Conservation (phyloP, 1,140 invertebrate genomes). For the Drosophila murphyi region DNA sequence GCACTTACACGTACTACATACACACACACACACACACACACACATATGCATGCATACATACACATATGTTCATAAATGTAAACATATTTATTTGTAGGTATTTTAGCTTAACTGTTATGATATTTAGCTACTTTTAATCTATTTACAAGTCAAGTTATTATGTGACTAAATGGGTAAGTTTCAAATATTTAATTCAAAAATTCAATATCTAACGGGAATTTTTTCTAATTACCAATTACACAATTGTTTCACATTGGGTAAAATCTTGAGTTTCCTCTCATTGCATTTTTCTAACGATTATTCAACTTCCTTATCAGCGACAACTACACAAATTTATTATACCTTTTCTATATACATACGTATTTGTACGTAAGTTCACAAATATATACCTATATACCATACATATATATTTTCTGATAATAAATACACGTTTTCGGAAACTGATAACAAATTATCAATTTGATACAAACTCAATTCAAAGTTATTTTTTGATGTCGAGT, state of each 20-base stretch:
- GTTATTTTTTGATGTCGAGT: not conserved
- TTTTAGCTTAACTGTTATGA: not conserved
- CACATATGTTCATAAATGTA: not conserved
- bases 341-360: not conserved
- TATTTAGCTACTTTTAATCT: not conserved
- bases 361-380: not conserved
- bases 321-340: conserved; percentile 2
- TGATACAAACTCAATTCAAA: not conserved
- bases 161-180: not conserved
- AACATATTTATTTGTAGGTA: not conserved
- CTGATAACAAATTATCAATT: conserved; percentile 13
- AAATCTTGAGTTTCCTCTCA: not conserved
- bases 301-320: conserved; percentile 16
- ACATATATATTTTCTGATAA: conserved; percentile 1
- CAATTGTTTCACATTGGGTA: not conserved
- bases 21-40: not conserved
- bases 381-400: not conserved
- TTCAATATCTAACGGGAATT: not conserved
- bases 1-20: not conserved
- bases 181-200: not conserved
- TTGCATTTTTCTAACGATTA: not conserved
- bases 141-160: not conserved
- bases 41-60: not conserved
- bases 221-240: not conserved
- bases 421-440: not conserved